Evolutionary conservation across 2,113 vertebrate genomes (phyloP), one percentile per base, ranked within the genome.

Genomic region (Bostrychus sinensis): DNA sequence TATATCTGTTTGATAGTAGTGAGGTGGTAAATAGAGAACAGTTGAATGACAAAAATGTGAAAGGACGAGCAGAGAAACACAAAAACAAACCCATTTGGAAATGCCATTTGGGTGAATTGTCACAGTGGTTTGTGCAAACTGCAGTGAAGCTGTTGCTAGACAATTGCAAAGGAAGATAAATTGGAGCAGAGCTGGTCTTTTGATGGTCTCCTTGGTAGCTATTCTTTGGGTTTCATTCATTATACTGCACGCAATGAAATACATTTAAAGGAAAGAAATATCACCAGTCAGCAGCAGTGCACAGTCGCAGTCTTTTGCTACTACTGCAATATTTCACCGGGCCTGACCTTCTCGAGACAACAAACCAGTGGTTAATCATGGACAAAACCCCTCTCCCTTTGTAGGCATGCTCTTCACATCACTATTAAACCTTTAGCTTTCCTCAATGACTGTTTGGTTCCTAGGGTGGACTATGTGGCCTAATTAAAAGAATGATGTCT

Each of bases 191-290:
- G 71, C 59, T 72, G 66, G 71, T 72, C 64, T 68, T 83, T 86
- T 83, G 66, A 80, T 64, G 57, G 78, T 86, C 73, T 88, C 82
- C 82, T 81, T 79, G 86, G 86, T 86, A 89, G 84, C 88, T 64
- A 76, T 88, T 89, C 80, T 81, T 39, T 56, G 58, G 56, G 70
- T 68, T 84, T 84, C 72, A 81, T 85, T 81, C 77, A 78, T 80
- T 83, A 80, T 70, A 76, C 67, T 3, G 19, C 68, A 66, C 45
- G 54, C 63, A 65, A 57, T 66, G 32, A 70, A 78, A 88, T 84
- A 78, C 77, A 71, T 65, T 70, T 55, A 84, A 51, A 67, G 63
- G 63, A 65, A 72, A 88, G 84, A 90, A 84, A 80, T 85, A 88
- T 87, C 51, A 60, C 84, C 86, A 78, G 86, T 84, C 83, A 74